phyloP scores from a whole-genome alignment of 2,797 vertebrate genomes.

The Capromys pilorides region DNA sequence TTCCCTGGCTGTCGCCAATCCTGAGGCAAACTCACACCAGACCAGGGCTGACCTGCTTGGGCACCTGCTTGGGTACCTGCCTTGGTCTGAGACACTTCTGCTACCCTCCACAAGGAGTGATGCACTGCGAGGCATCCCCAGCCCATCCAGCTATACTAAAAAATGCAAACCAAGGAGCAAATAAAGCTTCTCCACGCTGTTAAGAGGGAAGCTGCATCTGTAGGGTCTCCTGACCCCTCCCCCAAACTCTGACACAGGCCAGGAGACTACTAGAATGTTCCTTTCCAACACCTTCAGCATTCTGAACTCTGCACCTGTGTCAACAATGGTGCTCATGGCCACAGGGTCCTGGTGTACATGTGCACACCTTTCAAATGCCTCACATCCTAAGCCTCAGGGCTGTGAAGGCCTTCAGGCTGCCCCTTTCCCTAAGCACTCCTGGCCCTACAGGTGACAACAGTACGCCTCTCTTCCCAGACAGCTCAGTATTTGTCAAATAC shows the following conservation, averaged over 20 bases:
- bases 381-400: background rate
- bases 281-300: background rate
- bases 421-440: background rate
- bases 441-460: background rate
- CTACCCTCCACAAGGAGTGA: background rate
- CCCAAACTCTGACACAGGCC: background rate
- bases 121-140: background rate
- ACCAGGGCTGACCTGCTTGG: background rate
- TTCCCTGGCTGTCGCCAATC: background rate
- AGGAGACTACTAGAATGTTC: background rate
- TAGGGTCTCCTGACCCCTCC: background rate
- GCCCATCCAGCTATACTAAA: background rate
- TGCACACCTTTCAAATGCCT: background rate
- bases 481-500: background rate
- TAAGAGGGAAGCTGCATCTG: background rate
- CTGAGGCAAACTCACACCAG: background rate
- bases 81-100: background rate
- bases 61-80: background rate
- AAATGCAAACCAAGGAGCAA: constrained; percentile 32
- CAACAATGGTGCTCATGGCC: too few species aligned
- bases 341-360: background rate
- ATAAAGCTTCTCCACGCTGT: background rate
- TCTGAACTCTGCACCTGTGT: background rate
- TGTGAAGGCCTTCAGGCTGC: background rate
- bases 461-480: background rate